Base-by-base conservation (phyloP, 2,888 invertebrate species). In the Chrysolina americana region DNA sequence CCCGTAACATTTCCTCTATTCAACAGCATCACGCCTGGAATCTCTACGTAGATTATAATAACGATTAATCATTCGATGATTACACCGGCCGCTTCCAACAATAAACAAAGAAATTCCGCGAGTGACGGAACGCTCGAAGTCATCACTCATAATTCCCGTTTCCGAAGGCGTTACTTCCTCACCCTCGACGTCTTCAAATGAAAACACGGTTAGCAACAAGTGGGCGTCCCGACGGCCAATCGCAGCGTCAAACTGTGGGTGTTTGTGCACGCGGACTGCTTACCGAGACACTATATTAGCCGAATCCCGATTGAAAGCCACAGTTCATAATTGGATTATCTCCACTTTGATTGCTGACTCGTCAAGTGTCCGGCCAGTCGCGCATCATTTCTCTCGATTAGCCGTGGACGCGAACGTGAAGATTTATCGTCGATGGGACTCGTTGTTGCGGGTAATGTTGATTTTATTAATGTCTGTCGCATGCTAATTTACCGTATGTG, bases 181-280 rank as follows among this genome's bases (percentile, higher is more conserved):
- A 73, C 76, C 79, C 78, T 76, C 71, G 68, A 69, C 64, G 63
- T 62, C 71, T 63, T 50, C 79, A 70, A 80, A 76, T 77, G 74
- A 74, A 76, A 77, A 53, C 69, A 70, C 64, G 70, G 71, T 28
- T 56, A 71, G 80, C 79, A 80, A 80, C 82, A 81, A 80, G 81
- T 81, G 82, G 82, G 82, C 82, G 82, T 73, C 76, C 28, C 19
- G 62, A 66, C 70, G 69, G 71, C 84, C 84, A 84, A 84, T 84
- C 70, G 76, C 71, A 74, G 76, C 77, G 78, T 73, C 77, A 70
- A 71, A 66, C 66, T 75, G 81, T 81, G 76, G 81, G 80, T 76
- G 80, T 75, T 74, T 65, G 76, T 78, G 71, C 76, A 76, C 78
- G 79, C 77, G 21, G 53, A 53, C 53, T 53, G 53, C 53, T 17